Evolutionary conservation across 2,113 vertebrate species (phyloP).

Genomic region (Polyodon spathula): DNA sequence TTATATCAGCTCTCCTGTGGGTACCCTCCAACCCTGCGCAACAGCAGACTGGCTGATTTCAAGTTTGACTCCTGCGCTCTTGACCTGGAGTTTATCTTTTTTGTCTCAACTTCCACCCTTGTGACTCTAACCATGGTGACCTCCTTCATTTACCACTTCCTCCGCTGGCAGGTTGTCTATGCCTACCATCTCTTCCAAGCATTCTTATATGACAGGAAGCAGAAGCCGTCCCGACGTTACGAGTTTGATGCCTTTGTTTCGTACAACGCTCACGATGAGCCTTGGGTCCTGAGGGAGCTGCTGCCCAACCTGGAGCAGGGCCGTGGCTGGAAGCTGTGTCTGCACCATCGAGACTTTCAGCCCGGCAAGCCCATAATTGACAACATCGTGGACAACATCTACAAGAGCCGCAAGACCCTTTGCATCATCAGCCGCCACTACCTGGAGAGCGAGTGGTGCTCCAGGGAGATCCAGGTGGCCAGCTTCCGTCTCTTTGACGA

Average conservation of each 20-base stretch:
- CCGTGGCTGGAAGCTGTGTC: conserved; percentile 57
- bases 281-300: conserved; percentile 49
- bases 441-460: conserved; percentile 50
- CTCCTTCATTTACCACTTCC: conserved; percentile 42
- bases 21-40: conserved; percentile 36
- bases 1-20: conserved; percentile 47
- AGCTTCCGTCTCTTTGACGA: conserved; percentile 24
- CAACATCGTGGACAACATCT: conserved; percentile 60
- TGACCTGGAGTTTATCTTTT: conserved; percentile 33
- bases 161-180: conserved; percentile 45
- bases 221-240: conserved; percentile 15
- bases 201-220: conserved; percentile 39
- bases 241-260: conserved; percentile 62
- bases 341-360: conserved; percentile 64
- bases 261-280: conserved; percentile 53
- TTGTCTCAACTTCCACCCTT: conserved; percentile 21
- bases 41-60: conserved; percentile 33
- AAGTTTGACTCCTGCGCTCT: conserved; percentile 26
- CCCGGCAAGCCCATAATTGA: conserved; percentile 57
- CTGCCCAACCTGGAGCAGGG: conserved; percentile 51
- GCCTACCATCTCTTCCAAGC: conserved; percentile 52
- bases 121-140: conserved; percentile 32
- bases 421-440: conserved; percentile 56
- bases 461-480: conserved; percentile 23
- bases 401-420: conserved; percentile 58